A percentile compares a stretch with the other conserved stretches of the same genome.
These are phyloP conservation scores for Caenorhabditis sp. DNA, from an alignment of 2,888 invertebrate genomes.

Conservation along the genomic window DNA sequence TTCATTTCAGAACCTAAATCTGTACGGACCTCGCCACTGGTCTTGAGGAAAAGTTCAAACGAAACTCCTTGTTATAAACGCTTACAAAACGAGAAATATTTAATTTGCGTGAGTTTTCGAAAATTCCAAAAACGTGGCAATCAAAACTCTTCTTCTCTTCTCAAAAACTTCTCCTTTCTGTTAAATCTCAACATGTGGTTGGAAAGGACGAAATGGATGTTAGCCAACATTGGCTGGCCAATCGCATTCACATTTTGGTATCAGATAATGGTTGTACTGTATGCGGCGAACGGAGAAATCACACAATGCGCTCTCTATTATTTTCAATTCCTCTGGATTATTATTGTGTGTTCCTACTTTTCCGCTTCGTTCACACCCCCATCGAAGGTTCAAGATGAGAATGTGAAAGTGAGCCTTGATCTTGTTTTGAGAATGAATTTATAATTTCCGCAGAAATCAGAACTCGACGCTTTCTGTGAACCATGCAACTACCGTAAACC, in stretches of 20 bases:
- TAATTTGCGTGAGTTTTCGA: not conserved
- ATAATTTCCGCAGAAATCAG: not conserved
- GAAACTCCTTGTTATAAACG: too few relatives aligned
- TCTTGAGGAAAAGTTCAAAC: too few relatives aligned
- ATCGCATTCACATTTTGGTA: constrained; percentile 61
- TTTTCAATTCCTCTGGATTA: constrained; percentile 66
- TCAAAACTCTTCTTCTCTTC: not conserved
- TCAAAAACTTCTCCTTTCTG: not conserved
- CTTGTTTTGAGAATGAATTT: not conserved
- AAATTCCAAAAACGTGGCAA: not conserved
- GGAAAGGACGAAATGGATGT: constrained; percentile 48
- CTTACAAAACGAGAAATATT: too few relatives aligned
- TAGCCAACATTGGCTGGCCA: constrained; percentile 59
- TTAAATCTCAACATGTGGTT: constrained; percentile 20
- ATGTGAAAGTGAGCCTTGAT: not conserved
- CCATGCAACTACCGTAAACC: constrained; percentile 67
- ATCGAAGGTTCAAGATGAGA: not conserved
- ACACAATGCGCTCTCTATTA: constrained; percentile 31
- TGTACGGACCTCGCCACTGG: too few relatives aligned
- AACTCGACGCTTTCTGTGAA: constrained; percentile 47
- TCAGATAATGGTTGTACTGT: constrained; percentile 62
- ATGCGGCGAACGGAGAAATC: constrained; percentile 37
- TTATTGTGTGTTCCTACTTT: constrained; percentile 70
- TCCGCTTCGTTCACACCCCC: constrained; percentile 63
- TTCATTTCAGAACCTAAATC: too few relatives aligned